Base-by-base conservation (phyloP, 37 sponge, comb jelly and placozoan species). In the Agelas oroides region DNA sequence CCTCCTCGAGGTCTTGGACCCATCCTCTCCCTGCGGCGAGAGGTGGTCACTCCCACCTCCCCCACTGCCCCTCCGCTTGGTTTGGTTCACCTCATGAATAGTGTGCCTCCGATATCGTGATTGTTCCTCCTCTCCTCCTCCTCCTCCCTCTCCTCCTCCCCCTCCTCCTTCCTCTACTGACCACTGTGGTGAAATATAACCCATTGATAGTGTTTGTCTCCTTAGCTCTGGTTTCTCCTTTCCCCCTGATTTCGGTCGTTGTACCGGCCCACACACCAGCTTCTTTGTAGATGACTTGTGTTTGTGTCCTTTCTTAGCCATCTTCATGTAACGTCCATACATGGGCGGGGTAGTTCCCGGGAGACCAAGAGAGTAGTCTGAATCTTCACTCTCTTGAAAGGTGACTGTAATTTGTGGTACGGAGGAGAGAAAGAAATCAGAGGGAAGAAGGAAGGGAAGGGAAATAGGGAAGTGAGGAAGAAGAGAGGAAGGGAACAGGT, bases 291-390 rank as follows among this genome's bases (percentile, higher is more conserved):
- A 69, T 76, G 24, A 37, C 59, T 24, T n/a, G 35, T 27, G 62
- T 59, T 36, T 76, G 57, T 35, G 61, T 34, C 31, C 62, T 23
- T 18, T 76, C 77, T 28, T 60, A 39, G 25, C 21, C n/a, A 41
- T 19, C 46, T 46, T 46, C 46, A 46, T 46, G 46, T 46, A 46
- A 8, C 46, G 46, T 12, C 46, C 46, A 46, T 46, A 2, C 62
- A 33, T 72, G n/a, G 85, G 85, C 6, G 85, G 85, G 8, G 85
- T 85, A 20, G 83, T 82, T 46, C 83, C 83, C 18, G 72, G 73
- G 1, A 73, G 53, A 19, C 73, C 71, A 63, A 34, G 35, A 14
- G 31, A 32, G 67, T 65, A 79, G 31, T 79, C 67, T 18, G 61
- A 27, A n/a, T 79, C 79, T 8, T 79, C 67, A 27, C 11, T 27